Evolutionary conservation across 2,113 vertebrate genomes (phyloP).

Genomic region (Bambusicola thoracicus): DNA sequence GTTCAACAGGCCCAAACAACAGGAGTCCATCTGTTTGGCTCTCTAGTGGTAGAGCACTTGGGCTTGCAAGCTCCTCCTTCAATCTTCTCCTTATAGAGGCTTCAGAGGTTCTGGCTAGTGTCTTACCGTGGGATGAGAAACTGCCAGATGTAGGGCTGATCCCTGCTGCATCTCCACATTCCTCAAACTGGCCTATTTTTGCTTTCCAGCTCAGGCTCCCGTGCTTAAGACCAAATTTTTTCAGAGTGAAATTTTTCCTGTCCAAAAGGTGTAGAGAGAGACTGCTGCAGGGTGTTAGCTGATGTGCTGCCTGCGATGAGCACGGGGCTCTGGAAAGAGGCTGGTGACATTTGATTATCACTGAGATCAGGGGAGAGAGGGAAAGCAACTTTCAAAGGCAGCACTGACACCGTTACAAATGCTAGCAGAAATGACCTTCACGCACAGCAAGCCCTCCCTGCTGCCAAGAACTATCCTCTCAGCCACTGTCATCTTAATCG

Average conservation of each 20-base stretch:
- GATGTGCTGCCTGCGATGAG: not conserved
- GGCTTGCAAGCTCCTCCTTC: not conserved
- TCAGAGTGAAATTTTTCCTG: not conserved
- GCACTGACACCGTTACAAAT: slow-evolving; percentile 35
- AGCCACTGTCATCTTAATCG: slow-evolving; percentile 37
- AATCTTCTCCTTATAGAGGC: not conserved
- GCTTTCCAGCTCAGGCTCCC: not conserved
- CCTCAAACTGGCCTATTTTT: not conserved
- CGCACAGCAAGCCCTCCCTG: slow-evolving; percentile 33
- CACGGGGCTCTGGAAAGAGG: not conserved
- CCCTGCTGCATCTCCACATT: not conserved
- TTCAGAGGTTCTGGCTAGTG: not conserved
- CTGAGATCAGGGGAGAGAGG: slow-evolving; percentile 38
- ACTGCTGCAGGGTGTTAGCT: not conserved
- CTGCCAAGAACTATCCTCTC: slow-evolving; percentile 59
- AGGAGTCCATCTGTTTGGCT: slow-evolving; percentile 10
- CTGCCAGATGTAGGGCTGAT: not conserved
- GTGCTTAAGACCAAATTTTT: not conserved
- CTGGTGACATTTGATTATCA: slow-evolving; percentile 60
- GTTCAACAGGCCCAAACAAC: not conserved
- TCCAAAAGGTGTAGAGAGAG: not conserved
- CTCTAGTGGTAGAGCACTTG: not conserved
- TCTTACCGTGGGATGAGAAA: not conserved
- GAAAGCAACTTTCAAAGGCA: slow-evolving; percentile 58
- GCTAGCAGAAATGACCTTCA: slow-evolving; percentile 64